These are phyloP conservation scores for Solenodon paradoxus DNA, from an alignment of 2,113 vertebrate genomes.

Conservation along the genomic window DNA sequence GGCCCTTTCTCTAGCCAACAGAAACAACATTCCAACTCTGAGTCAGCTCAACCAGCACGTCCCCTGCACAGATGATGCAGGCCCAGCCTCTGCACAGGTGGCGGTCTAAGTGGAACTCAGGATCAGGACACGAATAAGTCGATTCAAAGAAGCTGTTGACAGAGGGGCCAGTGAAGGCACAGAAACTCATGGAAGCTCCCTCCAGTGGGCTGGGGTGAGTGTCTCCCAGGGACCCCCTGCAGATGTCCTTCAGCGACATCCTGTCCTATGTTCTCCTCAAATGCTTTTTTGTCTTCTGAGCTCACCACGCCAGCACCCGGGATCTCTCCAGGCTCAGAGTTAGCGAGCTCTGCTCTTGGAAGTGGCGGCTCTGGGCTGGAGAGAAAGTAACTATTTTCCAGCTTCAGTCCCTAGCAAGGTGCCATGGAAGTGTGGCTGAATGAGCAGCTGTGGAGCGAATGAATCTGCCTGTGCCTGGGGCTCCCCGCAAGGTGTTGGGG, in stretches of 20 bases:
- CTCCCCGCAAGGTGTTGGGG: not conserved
- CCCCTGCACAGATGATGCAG: fast-evolving
- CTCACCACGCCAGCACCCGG: not conserved
- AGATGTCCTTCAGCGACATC: not conserved
- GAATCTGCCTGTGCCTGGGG: not conserved
- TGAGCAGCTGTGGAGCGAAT: not conserved
- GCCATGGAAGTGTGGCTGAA: not conserved
- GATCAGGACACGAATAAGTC: not conserved
- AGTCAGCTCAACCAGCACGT: not conserved
- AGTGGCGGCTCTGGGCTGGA: not conserved
- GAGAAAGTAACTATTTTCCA: not conserved
- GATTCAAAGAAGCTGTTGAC: not conserved
- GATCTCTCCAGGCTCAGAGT: not conserved
- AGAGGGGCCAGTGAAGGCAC: not conserved
- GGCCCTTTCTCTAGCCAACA: not conserved
- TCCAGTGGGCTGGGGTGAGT: not conserved
- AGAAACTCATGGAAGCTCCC: no score
- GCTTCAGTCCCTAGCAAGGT: not conserved
- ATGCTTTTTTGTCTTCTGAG: not conserved
- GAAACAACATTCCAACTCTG: not conserved
- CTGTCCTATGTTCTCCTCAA: not conserved
- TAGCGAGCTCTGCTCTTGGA: not conserved
- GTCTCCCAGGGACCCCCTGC: not conserved
- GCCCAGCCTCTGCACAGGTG: not conserved
- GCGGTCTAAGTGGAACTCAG: not conserved